Percentiles rank a stretch among this genome's conserved stretches.
Conservation (phyloP, 1,140 invertebrate species). For the Eupeodes corollae region DNA sequence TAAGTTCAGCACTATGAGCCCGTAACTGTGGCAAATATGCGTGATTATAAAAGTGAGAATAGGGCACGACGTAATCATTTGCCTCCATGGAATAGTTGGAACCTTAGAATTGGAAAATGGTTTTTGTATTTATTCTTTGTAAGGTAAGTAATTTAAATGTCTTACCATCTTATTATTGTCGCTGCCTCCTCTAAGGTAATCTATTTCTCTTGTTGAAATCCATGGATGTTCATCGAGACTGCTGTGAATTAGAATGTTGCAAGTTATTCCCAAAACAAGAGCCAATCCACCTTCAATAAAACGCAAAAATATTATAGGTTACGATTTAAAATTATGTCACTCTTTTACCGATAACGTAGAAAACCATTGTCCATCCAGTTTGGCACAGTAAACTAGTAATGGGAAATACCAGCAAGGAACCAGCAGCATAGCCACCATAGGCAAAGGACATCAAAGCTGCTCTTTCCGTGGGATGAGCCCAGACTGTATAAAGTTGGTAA, state of each 20-base stretch:
- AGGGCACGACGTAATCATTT: constrained; percentile 15
- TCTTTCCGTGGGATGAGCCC: constrained; percentile 31
- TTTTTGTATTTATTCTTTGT: not conserved
- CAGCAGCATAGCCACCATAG: constrained; percentile 23
- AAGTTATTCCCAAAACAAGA: constrained; percentile 16
- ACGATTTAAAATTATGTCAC: no score
- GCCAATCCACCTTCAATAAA: constrained; percentile 2
- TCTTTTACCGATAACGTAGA: constrained; percentile 19
- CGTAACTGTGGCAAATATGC: constrained; percentile 26
- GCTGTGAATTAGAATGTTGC: constrained; percentile 23
- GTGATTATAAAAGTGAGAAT: constrained; percentile 24
- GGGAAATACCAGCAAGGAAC: constrained; percentile 22
- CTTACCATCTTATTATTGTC: not conserved
- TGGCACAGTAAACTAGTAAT: constrained; percentile 19
- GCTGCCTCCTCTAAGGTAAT: constrained; percentile 12
- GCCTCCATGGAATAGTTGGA: constrained; percentile 17
- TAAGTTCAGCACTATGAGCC: constrained; percentile 15
- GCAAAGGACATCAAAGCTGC: constrained; percentile 24
- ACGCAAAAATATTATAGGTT: no score
- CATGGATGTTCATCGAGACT: constrained; percentile 24
- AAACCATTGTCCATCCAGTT: constrained; percentile 19
- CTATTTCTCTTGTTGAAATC: constrained; percentile 13
- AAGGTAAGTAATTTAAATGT: not conserved
- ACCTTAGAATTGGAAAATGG: constrained; percentile 5
- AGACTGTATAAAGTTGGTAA: constrained; percentile 26